Evolutionary conservation across 2,113 vertebrate species (phyloP).

Genomic region (Caracal caracal): DNA sequence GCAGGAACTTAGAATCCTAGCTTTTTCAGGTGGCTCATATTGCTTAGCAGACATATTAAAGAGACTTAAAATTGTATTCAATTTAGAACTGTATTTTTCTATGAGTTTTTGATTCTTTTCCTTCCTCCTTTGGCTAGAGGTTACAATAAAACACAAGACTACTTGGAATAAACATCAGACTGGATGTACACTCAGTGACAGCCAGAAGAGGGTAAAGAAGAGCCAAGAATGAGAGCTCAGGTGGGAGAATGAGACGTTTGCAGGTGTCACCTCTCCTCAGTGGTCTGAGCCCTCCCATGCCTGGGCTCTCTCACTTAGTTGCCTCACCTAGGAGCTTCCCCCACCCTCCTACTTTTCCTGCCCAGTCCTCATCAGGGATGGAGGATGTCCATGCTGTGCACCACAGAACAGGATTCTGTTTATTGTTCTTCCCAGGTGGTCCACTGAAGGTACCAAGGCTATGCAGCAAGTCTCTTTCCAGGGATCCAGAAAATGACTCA

Average conservation of each 20-base stretch:
- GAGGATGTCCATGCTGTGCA: not conserved
- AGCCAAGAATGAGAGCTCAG: not conserved
- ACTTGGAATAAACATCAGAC: conserved; percentile 19
- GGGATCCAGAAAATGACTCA: not conserved
- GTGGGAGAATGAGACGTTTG: accelerated
- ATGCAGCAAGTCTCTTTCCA: not conserved
- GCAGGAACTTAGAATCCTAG: not conserved
- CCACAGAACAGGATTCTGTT: not conserved
- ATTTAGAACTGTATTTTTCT: not conserved
- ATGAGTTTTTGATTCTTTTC: not conserved
- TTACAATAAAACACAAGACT: not conserved
- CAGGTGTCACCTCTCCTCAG: not conserved
- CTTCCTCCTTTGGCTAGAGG: not conserved
- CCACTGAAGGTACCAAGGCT: not conserved
- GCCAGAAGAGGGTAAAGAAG: not conserved
- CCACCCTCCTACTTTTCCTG: no score
- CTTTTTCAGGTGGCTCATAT: not conserved
- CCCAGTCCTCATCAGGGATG: not conserved
- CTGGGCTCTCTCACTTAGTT: not conserved
- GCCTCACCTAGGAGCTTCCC: not conserved
- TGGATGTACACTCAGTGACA: not conserved
- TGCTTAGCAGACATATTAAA: not conserved
- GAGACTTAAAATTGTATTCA: not conserved
- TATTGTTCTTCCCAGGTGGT: not conserved
- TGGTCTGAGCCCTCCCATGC: not conserved